Evolutionary conservation across 2,797 vertebrate species (phyloP), one percentile per base, ranked within the genome.

Genomic region (Pitangus sulphuratus): DNA sequence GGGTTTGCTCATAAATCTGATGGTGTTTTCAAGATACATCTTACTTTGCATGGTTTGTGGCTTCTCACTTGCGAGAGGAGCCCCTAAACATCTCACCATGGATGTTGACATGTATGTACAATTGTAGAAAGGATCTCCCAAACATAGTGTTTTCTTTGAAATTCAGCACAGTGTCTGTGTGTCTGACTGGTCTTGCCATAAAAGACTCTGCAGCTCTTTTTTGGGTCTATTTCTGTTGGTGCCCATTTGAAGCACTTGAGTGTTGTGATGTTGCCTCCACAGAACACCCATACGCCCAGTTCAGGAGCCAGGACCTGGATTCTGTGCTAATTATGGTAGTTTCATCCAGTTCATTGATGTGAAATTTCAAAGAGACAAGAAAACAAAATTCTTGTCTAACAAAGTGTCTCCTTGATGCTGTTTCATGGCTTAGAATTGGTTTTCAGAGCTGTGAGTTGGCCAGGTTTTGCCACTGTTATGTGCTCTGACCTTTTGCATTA

Each of bases 11-110:
- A 11, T 16, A 47, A 33, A 12, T 25, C 30, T 3, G 2, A 28
- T 39, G 28, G 24, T 81, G 57, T 15, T 86, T 94, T 90, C 70
- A 45, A 68, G 65, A 56, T 47, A 39, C n/a, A 5, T 93, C 51
- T 75, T 68, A 12, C 33, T 78, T 33, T 76, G 15, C 13, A 1
- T 16, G 14, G 24, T 80, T 79, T 71, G 58, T 72, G 58, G 60
- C 75, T 93, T 81, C 79, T 74, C 22, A 42, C 62, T 40, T 69
- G 25, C 2, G 5, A 86, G 61, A 78, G 22, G 6, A 86, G 14
- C 44, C 58, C 58, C 25, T 82, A 37, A 44, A 54, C 47, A 22
- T 28, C 31, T 88, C 47, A 77, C n/a, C 25, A 6, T 2, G 44
- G 47, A 21, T 28, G 37, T 68, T 56, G 28, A 53, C 39, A 84